Evolutionary conservation across 1,140 invertebrate species (phyloP), one percentile per base, ranked within the genome.

Genomic region (Trichoplusia ni): DNA sequence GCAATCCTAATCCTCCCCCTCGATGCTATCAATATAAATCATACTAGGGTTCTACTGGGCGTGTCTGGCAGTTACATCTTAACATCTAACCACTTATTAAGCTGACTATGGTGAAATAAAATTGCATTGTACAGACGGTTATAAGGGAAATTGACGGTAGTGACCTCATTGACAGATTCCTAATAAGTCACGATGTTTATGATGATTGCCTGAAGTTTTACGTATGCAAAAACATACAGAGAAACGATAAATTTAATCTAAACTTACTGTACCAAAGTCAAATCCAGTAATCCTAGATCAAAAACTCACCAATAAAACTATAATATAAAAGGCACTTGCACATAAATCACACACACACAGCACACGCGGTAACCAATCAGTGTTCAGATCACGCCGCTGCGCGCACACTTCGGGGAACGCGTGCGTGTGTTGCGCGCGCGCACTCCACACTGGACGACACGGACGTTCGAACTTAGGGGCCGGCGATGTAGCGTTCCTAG

Each of bases 401-500:
- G 72, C 72, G 71, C 72, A 70, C 73, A 67, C 61, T 84, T 82
- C 79, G 73, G 13, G 56, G 82, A 84, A 84, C 64, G 70, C 77
- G 80, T 82, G 76, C 76, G 80, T 65, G 37, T 58, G 14, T 44
- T 38, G 19, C 67, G 68, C 75, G 68, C 42, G 67, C 79, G 73
- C 64, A 49, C 44, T 38, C 40, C 42, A 56, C 62, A 80, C 76
- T 80, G 71, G 14, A n/a, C n/a, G n/a, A n/a, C n/a, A n/a, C n/a
- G n/a, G n/a, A n/a, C n/a, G n/a, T 59, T 46, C 21, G n/a, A 59
- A 38, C 19, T 11, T 46, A 6, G 38, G 5, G 29, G 27, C 38
- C n/a, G 29, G 27, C 38, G 38, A 23, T 59, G 29, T 14, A 42
- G 9, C 37, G 33, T 46, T 59, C 42, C 35, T 59, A 59, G 56